Base-by-base conservation (phyloP, 2,113 vertebrate species). In the Bubo blakistoni region DNA sequence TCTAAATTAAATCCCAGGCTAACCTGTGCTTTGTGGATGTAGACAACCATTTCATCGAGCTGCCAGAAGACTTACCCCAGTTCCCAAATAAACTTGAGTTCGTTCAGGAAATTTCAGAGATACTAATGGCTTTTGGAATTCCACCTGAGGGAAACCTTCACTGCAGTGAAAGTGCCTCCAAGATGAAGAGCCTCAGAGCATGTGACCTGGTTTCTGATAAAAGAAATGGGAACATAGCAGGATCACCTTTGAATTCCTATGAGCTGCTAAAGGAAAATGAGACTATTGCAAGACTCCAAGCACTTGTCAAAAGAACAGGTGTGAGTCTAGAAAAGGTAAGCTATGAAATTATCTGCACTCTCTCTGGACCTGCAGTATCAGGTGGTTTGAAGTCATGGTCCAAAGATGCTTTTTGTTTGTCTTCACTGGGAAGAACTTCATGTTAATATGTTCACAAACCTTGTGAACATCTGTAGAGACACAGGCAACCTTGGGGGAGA, bases 81-180 rank as follows among this genome's bases (percentile, higher is more conserved):
- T 99, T 99, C 95, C 99, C 99, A 93, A 99, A 99, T 98, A 99
- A 99, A 95, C 98, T 99, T 29, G 99, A 99, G 96, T 99, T 99
- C 96, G 98, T 99, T 92, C 99, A 99, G 98, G 99, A 99, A 98
- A 98, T 99, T 96, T 99, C 99, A 2, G 99, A 99, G 98, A 98
- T 99, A 76, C 98, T 99, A 77, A 98, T 99, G 98, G 98, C 98
- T 61, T 99, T 99, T 76, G 99, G 98, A 52, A 97, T 99, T 85
- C 98, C 99, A 49, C 99, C 99, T 27, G 99, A 99, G 96, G 99
- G 99, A 84, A 99, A 98, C 74, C 97, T 99, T 92, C 98, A 98
- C 92, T 99, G 98, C 96, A 98, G 98, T 32, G 99, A 99, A 96
- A 98, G 98, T 94, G 98, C 98, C 94, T 98, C 98, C 96, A 99